Percentiles rank a stretch among this genome's conserved stretches.
These are phyloP conservation scores for Heliconius sara DNA, from an alignment of 2,888 invertebrate species.

Conservation along the genomic window DNA sequence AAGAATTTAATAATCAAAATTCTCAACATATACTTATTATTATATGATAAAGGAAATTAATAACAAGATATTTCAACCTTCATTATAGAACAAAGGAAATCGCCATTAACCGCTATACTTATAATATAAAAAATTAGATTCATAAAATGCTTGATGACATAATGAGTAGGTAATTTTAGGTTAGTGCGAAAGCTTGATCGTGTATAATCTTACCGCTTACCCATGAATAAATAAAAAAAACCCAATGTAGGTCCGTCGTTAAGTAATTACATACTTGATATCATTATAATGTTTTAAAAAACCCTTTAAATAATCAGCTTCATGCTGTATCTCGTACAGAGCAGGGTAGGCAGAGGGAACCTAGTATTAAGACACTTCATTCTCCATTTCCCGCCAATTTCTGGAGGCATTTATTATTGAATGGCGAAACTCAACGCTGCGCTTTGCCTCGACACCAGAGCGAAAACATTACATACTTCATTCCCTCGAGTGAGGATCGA, in stretches of 20 bases:
- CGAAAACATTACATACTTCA: too few species aligned
- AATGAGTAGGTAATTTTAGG: conserved; percentile 79
- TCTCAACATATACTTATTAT: neutral
- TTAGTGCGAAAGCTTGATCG: conserved; percentile 68
- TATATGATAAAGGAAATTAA: neutral
- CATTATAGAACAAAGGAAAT: conserved; percentile 21
- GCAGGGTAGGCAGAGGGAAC: too few species aligned
- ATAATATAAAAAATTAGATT: conserved; percentile 71
- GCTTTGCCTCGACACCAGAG: too few species aligned
- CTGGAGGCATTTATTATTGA: too few species aligned
- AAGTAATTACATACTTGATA: conserved; percentile 81
- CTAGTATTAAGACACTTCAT: too few species aligned
- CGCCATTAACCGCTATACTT: conserved; percentile 44
- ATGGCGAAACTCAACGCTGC: too few species aligned
- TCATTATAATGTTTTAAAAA: conserved; percentile 78
- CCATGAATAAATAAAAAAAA: conserved; percentile 82
- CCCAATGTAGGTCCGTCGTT: conserved; percentile 78
- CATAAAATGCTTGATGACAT: conserved; percentile 82
- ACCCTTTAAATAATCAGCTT: conserved; percentile 68
- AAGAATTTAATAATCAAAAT: neutral
- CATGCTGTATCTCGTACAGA: too few species aligned
- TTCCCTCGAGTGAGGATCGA: too few species aligned
- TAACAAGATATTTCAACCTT: neutral
- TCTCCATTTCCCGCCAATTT: too few species aligned
- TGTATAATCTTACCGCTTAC: conserved; percentile 66